These are phyloP conservation scores for Ophioderma brevispina DNA, from an alignment of 35 echinoderm and acorn worm genomes.

Conservation along the genomic window DNA sequence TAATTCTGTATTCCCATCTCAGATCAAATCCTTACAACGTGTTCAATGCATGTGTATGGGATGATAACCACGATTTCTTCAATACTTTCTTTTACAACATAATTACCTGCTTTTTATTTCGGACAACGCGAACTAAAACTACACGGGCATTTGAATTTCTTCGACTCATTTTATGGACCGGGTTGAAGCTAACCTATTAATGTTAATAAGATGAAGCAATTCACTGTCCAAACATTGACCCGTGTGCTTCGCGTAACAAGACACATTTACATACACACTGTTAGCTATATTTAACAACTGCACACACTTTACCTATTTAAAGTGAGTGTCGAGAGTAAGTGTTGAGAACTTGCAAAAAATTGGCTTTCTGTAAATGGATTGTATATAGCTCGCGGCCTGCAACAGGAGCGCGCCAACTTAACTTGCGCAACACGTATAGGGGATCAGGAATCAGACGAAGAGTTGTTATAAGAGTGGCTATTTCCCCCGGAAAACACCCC, in stretches of 20 bases:
- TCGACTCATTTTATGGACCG: too few relatives aligned
- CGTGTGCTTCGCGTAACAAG: neutral
- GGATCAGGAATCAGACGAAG: neutral
- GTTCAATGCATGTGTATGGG: too few relatives aligned
- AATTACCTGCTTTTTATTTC: too few relatives aligned
- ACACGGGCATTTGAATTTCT: too few relatives aligned
- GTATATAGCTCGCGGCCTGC: neutral
- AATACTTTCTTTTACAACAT: too few relatives aligned
- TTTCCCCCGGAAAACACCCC: neutral
- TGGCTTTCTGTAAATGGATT: neutral
- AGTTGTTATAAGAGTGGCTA: neutral
- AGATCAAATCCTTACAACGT: too few relatives aligned
- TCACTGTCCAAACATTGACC: neutral
- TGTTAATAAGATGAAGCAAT: too few relatives aligned
- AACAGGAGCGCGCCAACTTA: neutral
- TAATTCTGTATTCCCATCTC: too few relatives aligned
- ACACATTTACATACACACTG: neutral
- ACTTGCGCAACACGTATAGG: neutral
- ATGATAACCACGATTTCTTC: too few relatives aligned
- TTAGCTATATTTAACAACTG: conserved; percentile 11
- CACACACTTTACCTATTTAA: neutral
- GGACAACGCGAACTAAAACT: too few relatives aligned
- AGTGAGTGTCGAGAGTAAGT: neutral
- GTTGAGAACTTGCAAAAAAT: neutral
- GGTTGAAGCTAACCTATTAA: too few relatives aligned